Base-by-base conservation (phyloP, 2,888 invertebrate genomes). In the Apamea epomidion region DNA sequence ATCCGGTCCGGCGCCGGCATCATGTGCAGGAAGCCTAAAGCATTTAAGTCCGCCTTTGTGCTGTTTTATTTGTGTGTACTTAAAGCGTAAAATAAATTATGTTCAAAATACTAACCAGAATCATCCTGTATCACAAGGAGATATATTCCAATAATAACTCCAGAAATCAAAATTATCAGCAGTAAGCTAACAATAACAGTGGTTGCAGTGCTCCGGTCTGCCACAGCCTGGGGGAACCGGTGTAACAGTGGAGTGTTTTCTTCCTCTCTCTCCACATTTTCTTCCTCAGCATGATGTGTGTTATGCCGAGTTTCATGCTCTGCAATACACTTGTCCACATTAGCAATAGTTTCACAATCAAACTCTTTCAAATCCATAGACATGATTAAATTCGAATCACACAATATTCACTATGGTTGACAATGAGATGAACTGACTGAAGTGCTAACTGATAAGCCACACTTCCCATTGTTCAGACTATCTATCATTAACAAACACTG, bases 71-170 rank as follows among this genome's bases (percentile, higher is more conserved):
- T n/a, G 32, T 37, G 51, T 16, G 10, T 37, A 48, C 48, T 45
- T 45, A 51, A 32, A 51, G 8, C 10, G 12, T 54, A 18, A 16
- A 51, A 37, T 32, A 29, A 71, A 60, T n/a, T 0, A 60, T 45
- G 25, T 32, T 29, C 2, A 29, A 45, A 37, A 60, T 54, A 91
- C 92, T 91, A 72, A 96, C 96, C 96, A 62, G 95, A 90, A 58
- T 92, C 88, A 84, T 90, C 92, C 84, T 96, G 95, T 42, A 96
- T 82, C 4, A 95, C 88, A 5, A 97, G 92, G 6, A 97, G 93
- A 84, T 96, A 96, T 71, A 94, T 92, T 25, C 96, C 95, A 81
- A 96, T 96, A 7, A 94, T 79, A 29, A 94, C 90, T 8, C 96
- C 97, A n/a, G 92, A 81, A 16, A 95, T 75, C 32, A 97, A 89